phyloP scores from a whole-genome alignment of 1,140 invertebrate genomes.

The Pseudomyrmex flavicornis region DNA sequence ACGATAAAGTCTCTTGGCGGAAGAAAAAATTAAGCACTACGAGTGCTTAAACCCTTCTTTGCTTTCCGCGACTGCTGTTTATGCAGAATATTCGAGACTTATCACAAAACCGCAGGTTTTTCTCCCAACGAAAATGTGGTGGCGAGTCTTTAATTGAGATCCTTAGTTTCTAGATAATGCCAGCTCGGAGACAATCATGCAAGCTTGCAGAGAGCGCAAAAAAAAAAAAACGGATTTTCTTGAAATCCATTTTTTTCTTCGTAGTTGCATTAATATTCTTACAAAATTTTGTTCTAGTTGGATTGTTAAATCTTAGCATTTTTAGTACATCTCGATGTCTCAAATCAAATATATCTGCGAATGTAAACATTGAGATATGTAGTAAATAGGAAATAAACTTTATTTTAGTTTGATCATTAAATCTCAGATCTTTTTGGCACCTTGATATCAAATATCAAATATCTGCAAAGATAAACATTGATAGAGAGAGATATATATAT shows the following conservation, averaged over 20 bases:
- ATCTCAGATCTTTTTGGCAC: too few relatives aligned
- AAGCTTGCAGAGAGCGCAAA: too few relatives aligned
- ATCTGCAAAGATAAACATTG: neutral
- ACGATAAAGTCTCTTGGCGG: conserved; percentile 39
- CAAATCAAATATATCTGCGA: neutral
- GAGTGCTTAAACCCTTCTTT: conserved; percentile 38
- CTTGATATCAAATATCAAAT: neutral
- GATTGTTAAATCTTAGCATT: neutral
- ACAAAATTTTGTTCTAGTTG: neutral
- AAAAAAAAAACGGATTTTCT: neutral
- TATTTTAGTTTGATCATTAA: too few relatives aligned
- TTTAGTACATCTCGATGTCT: neutral
- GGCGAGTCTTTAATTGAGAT: neutral
- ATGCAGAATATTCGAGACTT: neutral
- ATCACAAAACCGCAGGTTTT: conserved; percentile 5
- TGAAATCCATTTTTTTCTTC: too few relatives aligned
- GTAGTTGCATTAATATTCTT: neutral
- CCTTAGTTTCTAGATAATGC: neutral
- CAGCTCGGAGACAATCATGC: neutral
- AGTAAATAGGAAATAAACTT: too few relatives aligned
- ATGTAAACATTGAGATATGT: too few relatives aligned
- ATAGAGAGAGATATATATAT: too few relatives aligned
- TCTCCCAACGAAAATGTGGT: neutral
- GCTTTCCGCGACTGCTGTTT: conserved; percentile 14
- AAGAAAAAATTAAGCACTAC: conserved; percentile 50